Conservation (phyloP, 2,113 vertebrate species). For the Eurystomus gularis region DNA sequence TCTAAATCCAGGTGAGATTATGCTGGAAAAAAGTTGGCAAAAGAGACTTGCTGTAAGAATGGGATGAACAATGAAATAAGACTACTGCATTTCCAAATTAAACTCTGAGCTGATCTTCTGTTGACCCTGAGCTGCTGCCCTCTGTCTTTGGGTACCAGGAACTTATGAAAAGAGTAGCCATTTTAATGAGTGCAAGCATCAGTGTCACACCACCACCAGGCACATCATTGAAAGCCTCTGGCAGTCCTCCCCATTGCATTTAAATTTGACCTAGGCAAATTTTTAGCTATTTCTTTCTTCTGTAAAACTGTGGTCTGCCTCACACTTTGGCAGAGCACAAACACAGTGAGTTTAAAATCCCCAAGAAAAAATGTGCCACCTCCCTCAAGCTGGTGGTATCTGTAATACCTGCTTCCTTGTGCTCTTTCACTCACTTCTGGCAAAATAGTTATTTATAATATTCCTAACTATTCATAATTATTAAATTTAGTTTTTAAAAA, state of each 20-base stretch:
- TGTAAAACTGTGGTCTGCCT: background rate
- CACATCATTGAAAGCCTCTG: background rate
- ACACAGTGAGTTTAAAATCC: background rate
- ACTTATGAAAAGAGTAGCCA: background rate
- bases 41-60: background rate
- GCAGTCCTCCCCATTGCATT: background rate
- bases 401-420: background rate
- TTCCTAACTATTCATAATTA: background rate
- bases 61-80: background rate
- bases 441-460: background rate
- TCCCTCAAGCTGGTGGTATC: background rate
- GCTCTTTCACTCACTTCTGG: background rate
- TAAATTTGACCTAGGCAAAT: background rate
- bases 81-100: background rate
- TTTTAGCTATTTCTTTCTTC: background rate
- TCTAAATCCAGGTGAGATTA: background rate
- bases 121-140: background rate
- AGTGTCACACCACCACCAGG: fast-evolving
- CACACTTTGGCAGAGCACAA: background rate
- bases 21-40: background rate
- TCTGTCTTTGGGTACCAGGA: background rate
- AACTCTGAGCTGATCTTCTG: background rate
- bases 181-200: background rate
- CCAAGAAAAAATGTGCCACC: background rate
- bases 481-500: background rate